These are phyloP conservation scores for Ailurus styani DNA, from an alignment of 2,113 vertebrate genomes.

Conservation along the genomic window DNA sequence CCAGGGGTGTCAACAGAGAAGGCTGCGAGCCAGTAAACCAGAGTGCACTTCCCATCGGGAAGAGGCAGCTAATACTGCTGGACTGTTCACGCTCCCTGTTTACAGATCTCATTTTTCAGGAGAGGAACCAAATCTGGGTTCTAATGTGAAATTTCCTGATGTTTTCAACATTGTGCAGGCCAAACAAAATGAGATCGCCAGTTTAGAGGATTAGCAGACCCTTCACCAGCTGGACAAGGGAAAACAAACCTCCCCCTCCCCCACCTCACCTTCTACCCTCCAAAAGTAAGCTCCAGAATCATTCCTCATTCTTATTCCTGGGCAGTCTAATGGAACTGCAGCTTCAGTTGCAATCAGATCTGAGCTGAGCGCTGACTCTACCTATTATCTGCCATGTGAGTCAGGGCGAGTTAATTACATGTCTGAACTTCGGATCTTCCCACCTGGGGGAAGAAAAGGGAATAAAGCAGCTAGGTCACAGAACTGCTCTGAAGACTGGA, in stretches of 20 bases:
- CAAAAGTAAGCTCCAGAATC: background rate
- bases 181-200: background rate
- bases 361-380: background rate
- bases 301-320: background rate
- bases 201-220: background rate
- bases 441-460: background rate
- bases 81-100: accelerated
- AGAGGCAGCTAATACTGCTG: background rate
- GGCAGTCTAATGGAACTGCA: background rate
- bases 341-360: background rate
- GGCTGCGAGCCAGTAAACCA: accelerated
- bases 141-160: background rate
- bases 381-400: background rate
- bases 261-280: background rate
- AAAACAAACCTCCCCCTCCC: background rate
- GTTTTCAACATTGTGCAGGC: background rate
- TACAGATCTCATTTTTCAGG: background rate
- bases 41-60: background rate
- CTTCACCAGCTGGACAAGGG: background rate
- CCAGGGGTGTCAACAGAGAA: background rate
- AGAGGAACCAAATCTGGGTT: background rate
- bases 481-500: background rate
- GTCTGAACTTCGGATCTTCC: background rate
- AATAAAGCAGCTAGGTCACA: background rate
- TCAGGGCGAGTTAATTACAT: background rate